phyloP scores from a whole-genome alignment of 2,113 vertebrate genomes.

The Poecile atricapillus region DNA sequence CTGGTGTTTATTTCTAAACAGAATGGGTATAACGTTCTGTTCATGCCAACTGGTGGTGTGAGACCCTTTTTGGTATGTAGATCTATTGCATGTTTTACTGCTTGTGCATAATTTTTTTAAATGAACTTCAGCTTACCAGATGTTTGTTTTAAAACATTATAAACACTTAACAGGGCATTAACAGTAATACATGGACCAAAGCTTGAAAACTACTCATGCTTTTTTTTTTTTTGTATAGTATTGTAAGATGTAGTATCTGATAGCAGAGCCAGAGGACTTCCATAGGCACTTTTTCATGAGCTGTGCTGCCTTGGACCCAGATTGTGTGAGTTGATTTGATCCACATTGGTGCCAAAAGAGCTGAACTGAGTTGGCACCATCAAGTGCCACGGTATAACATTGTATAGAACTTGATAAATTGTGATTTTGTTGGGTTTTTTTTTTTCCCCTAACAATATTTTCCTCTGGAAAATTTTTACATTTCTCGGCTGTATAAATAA shows the following conservation, averaged over 20 bases:
- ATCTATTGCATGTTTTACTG: background rate
- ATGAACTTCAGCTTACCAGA: background rate
- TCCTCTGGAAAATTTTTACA: background rate
- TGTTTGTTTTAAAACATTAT: background rate
- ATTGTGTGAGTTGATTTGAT: background rate
- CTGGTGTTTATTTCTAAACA: background rate
- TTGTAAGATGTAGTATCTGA: background rate
- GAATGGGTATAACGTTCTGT: background rate
- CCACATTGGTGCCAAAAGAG: background rate
- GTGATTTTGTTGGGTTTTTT: background rate
- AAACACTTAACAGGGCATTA: background rate
- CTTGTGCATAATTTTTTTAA: background rate
- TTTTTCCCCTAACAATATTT: too few relatives aligned
- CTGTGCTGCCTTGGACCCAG: background rate
- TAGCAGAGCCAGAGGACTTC: background rate
- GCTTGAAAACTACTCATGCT: background rate
- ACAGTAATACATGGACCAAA: background rate
- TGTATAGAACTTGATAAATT: background rate
- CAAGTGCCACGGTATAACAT: background rate
- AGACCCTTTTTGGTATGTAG: background rate
- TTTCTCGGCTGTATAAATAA: background rate
- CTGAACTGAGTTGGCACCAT: background rate
- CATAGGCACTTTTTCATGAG: background rate
- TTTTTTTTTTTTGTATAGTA: background rate
- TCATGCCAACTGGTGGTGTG: background rate